phyloP scores from a whole-genome alignment of 2,113 vertebrate genomes.

The Calyptommatus sinebrachiatus region DNA sequence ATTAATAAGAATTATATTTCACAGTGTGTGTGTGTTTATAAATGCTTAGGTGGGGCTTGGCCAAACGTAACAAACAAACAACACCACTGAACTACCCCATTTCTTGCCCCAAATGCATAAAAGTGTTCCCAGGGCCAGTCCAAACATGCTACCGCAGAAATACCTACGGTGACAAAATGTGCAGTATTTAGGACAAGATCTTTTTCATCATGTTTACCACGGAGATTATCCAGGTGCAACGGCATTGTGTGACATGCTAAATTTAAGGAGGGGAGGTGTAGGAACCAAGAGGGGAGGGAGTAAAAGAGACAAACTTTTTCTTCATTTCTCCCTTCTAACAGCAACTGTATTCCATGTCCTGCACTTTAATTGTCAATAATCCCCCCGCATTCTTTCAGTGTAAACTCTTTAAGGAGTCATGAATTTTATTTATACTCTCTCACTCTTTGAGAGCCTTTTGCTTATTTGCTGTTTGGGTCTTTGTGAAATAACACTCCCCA shows the following conservation, averaged over 20 bases:
- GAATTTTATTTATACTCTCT: slow-evolving; percentile 88
- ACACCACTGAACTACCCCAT: too few relatives aligned
- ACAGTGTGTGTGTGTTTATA: too few relatives aligned
- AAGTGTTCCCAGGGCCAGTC: too few relatives aligned
- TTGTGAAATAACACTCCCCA: slow-evolving; percentile 85
- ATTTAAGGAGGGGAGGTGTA: too few relatives aligned
- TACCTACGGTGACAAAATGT: slow-evolving; percentile 5
- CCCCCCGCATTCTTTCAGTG: slow-evolving; percentile 79
- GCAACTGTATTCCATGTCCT: slow-evolving; percentile 75
- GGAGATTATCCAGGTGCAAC: slow-evolving; percentile 70
- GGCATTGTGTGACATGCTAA: slow-evolving; percentile 50
- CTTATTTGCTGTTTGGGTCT: slow-evolving; percentile 87
- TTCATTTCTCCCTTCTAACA: slow-evolving; percentile 63
- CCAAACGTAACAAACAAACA: too few relatives aligned
- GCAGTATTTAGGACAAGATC: slow-evolving; percentile 45
- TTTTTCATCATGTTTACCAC: slow-evolving; percentile 51
- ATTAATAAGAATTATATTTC: too few relatives aligned
- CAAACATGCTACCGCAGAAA: too few relatives aligned
- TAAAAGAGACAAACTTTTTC: slow-evolving; percentile 60
- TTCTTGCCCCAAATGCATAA: too few relatives aligned
- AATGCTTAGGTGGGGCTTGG: too few relatives aligned
- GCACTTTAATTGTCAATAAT: slow-evolving; percentile 83
- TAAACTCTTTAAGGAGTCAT: slow-evolving; percentile 88
- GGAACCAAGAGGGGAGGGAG: too few relatives aligned
- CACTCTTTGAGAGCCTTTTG: slow-evolving; percentile 85